Evolutionary conservation across 2,113 vertebrate species (phyloP).

Genomic region (Lontra canadensis): DNA sequence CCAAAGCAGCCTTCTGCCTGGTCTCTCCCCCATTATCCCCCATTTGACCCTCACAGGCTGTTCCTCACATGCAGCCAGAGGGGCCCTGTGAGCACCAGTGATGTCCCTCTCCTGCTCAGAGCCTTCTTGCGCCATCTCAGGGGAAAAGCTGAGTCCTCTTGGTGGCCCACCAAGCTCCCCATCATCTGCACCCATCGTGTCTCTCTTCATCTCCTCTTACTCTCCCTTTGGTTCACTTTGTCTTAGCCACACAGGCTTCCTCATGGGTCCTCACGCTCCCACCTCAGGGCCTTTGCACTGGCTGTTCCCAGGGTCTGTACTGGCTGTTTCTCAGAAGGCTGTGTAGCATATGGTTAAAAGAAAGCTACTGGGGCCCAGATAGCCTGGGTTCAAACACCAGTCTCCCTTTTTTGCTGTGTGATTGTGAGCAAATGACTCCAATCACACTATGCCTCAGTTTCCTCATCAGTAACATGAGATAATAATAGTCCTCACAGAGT

Average conservation of each 20-base stretch:
- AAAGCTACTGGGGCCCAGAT: background rate
- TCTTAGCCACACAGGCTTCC: background rate
- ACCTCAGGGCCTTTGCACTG: background rate
- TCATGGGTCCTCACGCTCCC: fast-evolving
- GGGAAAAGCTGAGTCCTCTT: background rate
- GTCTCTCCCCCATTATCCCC: background rate
- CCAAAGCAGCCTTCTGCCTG: background rate
- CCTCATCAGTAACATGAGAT: background rate
- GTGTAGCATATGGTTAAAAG: background rate
- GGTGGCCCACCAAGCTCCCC: background rate
- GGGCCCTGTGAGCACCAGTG: background rate
- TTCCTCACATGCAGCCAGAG: background rate
- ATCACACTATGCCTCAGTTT: background rate
- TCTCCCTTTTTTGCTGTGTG: background rate
- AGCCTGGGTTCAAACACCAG: background rate
- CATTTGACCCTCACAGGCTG: background rate
- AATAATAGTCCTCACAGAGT: background rate
- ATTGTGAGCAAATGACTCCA: background rate
- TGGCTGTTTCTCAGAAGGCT: background rate
- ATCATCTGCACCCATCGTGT: too few relatives aligned
- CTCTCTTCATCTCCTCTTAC: background rate
- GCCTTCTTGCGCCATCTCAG: background rate
- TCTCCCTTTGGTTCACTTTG: background rate
- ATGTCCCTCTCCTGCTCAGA: fast-evolving
- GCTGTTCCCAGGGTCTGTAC: background rate